Base-by-base conservation (phyloP, 2,888 invertebrate genomes). In the Carabus problematicus region DNA sequence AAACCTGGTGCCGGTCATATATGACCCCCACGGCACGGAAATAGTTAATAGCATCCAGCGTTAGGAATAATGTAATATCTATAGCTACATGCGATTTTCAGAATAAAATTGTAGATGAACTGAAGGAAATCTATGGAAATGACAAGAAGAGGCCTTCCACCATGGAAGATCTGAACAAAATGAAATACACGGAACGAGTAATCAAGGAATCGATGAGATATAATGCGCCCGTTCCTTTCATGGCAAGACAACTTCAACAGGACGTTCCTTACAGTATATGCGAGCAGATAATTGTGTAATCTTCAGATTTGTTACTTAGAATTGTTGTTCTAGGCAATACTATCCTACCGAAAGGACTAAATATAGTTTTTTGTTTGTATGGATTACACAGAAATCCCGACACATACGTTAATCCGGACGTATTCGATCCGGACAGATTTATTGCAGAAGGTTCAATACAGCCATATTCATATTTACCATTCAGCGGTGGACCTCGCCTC, bases 141-240 rank as follows among this genome's bases (percentile, higher is more conserved):
- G 60, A 60, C 19, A 8, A 3, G 6, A 19, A 41, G 11, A 43
- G 60, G 8, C 43, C 43, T 14, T 73, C 72, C 1, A 75, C 74
- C 0, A 40, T 73, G 60, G 73, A 78, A 70, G 74, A 79, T 70
- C 18, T 79, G 1, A 56, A 72, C 1, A 70, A 77, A 52, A 71
- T 79, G 8, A 76, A 78, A 16, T 81, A 81, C 73, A 74, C 81
- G 9, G 81, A 81, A 16, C 74, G 79, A 60, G 79, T 80, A 0
- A 78, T 81, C 58, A 81, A 81, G 64, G 82, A 82, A 73, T 72
- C 75, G 0, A 72, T 82, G 4, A 72, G 81, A 64, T 66, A 81
- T 16, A 80, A 77, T 73, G 79, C 81, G 1, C 78, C 77, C 68
- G 78, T 74, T n/a, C n/a, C n/a, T n/a, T n/a, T n/a, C n/a, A n/a